A percentile compares a stretch with the other conserved stretches of the same genome.
Evolutionary conservation across 2,113 vertebrate species (phyloP).

Genomic region (Porphyrio hochstetteri): DNA sequence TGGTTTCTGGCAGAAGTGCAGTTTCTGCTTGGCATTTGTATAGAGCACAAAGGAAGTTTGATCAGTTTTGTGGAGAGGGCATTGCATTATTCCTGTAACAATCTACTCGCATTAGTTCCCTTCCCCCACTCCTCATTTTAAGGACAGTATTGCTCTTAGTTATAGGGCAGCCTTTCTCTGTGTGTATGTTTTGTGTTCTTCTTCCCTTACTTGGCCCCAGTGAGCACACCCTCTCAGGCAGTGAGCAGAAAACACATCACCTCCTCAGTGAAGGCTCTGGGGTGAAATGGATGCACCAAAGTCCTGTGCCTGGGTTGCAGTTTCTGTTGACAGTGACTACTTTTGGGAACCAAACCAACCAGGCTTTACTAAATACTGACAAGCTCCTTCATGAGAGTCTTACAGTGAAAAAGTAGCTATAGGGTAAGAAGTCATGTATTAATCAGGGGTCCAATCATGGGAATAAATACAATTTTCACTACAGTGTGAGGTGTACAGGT

Average conservation of each 20-base stretch:
- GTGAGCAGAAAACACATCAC: not conserved
- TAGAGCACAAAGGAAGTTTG: not conserved
- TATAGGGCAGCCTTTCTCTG: not conserved
- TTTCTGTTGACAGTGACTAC: fast-evolving
- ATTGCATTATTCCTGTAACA: not conserved
- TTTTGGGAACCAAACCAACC: not conserved
- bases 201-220: not conserved
- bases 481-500: not conserved
- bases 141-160: not conserved
- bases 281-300: not conserved
- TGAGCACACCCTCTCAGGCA: not conserved
- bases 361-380: not conserved
- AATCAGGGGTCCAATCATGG: not conserved
- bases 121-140: not conserved
- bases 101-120: not conserved
- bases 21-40: not conserved
- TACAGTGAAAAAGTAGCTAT: not conserved
- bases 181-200: not conserved
- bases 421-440: not conserved
- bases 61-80: not conserved
- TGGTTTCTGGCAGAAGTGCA: slow-evolving; percentile 1
- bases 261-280: not conserved
- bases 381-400: not conserved
- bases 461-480: not conserved
- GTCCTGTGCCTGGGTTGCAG: not conserved